These are phyloP conservation scores for Macrophya annulata DNA, from an alignment of 2,888 invertebrate genomes.

Conservation along the genomic window DNA sequence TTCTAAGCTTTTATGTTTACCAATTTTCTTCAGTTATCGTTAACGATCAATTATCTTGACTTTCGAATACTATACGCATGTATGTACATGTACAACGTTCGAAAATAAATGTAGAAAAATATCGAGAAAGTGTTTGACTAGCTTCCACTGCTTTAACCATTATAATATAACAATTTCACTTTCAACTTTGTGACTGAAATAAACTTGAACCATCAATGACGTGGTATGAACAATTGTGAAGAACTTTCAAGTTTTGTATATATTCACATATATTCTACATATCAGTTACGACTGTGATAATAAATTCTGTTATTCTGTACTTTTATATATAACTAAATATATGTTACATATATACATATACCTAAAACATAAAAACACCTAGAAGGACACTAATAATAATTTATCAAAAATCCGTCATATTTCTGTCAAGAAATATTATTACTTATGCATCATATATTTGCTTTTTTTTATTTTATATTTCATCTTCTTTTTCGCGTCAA, in stretches of 20 bases:
- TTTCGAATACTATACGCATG: neutral
- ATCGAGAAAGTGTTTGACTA: slow-evolving; percentile 42
- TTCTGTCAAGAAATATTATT: no score
- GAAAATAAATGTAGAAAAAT: neutral
- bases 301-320: neutral
- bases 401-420: no score
- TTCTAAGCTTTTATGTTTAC: neutral
- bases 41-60: slow-evolving; percentile 26
- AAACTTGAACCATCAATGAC: slow-evolving; percentile 2
- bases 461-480: neutral
- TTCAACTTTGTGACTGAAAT: slow-evolving; percentile 39
- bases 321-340: no score
- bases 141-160: neutral
- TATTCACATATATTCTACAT: neutral
- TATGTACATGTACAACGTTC: neutral
- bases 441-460: neutral
- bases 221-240: neutral
- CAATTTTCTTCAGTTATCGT: neutral
- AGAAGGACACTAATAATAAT: no score
- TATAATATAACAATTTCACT: slow-evolving; percentile 16
- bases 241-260: neutral
- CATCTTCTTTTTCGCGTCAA: no score
- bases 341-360: no score
- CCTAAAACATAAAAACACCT: no score
- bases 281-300: neutral